These are phyloP conservation scores for Stomorhina lunata DNA, from an alignment of 2,888 invertebrate species.

Conservation along the genomic window DNA sequence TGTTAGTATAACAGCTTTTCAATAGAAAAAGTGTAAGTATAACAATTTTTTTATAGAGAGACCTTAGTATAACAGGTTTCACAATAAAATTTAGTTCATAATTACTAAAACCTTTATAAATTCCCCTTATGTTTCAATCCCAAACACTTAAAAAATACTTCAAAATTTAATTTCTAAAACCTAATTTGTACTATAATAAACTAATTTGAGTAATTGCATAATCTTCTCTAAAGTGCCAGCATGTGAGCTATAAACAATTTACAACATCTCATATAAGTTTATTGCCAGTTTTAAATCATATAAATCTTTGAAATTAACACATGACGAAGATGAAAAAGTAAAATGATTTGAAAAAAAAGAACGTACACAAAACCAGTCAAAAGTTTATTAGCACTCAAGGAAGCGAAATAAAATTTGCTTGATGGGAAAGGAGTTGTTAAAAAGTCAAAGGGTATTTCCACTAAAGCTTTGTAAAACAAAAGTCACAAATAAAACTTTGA, in stretches of 20 bases:
- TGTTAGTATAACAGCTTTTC: too few relatives aligned
- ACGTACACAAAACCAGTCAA: neutral
- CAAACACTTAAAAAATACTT: too few relatives aligned
- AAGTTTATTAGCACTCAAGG: neutral
- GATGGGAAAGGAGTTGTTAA: neutral
- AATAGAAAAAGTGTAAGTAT: too few relatives aligned
- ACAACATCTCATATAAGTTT: neutral
- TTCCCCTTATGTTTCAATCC: too few relatives aligned
- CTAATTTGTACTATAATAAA: neutral
- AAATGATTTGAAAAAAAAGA: neutral
- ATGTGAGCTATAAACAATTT: neutral
- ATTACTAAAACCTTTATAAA: too few relatives aligned
- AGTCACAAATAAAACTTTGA: neutral
- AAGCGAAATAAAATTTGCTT: neutral
- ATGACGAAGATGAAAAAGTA: neutral
- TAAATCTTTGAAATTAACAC: slow-evolving; percentile 16
- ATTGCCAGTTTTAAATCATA: neutral
- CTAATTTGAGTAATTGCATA: neutral
- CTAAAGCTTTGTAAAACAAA: neutral
- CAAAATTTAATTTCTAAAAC: neutral
- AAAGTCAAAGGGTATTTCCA: neutral
- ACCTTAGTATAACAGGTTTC: too few relatives aligned
- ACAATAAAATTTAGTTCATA: too few relatives aligned
- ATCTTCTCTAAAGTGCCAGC: neutral
- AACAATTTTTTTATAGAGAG: too few relatives aligned